These are phyloP conservation scores for Drosophila phalerata DNA, from an alignment of 2,888 invertebrate genomes.

Conservation along the genomic window DNA sequence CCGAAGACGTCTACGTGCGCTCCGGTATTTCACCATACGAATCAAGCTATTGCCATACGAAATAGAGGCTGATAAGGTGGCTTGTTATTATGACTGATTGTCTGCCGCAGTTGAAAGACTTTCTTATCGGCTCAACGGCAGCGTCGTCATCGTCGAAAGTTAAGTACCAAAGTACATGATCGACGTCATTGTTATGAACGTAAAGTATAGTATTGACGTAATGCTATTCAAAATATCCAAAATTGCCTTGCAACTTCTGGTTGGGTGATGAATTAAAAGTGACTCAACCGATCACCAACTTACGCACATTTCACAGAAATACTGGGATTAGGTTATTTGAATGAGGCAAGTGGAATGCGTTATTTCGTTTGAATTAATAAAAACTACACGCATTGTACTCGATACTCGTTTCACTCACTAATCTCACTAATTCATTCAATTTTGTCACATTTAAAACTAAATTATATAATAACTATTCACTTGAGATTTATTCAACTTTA, in stretches of 20 bases:
- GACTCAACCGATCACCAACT: conserved; percentile 11
- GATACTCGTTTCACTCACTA: background rate
- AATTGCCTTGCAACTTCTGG: background rate
- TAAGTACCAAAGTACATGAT: conserved; percentile 57
- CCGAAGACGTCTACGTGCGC: conserved; percentile 67
- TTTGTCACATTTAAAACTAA: conserved; percentile 30
- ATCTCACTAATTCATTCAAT: conserved; percentile 6
- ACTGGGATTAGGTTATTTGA: background rate
- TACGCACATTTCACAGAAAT: background rate
- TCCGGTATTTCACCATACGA: conserved; percentile 68
- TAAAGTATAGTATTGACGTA: conserved; percentile 33
- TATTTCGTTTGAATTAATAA: conserved; percentile 3
- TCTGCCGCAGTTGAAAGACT: conserved; percentile 47
- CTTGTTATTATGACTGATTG: conserved; percentile 74
- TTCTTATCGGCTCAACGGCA: conserved; percentile 56
- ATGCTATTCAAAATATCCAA: conserved; percentile 9
- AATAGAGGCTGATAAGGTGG: conserved; percentile 38
- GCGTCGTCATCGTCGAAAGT: conserved; percentile 28
- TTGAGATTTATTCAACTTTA: conserved; percentile 7
- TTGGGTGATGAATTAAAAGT: background rate
- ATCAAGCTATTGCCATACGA: conserved; percentile 16
- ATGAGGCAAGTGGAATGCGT: background rate
- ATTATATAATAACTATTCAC: conserved; percentile 8
- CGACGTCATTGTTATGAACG: conserved; percentile 32
- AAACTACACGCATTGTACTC: background rate